Percentiles rank a stretch among this genome's conserved stretches.
Conservation (phyloP, 2,797 vertebrate species). For the Myiotriccus ornatus region DNA sequence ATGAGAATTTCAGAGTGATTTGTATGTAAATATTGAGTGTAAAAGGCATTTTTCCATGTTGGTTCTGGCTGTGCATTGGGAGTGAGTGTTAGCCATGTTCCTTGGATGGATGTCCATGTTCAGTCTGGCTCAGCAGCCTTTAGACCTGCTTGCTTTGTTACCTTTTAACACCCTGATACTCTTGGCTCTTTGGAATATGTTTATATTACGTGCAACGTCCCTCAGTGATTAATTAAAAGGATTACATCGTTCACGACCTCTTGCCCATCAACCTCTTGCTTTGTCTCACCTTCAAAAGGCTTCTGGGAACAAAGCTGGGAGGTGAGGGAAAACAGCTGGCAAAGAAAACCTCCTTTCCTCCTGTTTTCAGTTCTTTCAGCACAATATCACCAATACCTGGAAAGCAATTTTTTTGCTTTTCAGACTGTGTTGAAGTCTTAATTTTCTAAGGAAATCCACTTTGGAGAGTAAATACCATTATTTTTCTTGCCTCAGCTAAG, state of each 20-base stretch:
- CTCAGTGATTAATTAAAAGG: neutral
- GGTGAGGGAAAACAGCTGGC: neutral
- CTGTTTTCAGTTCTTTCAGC: neutral
- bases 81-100: accelerated
- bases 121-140: neutral
- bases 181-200: neutral
- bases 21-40: neutral
- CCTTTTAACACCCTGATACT: neutral
- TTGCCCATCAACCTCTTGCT: neutral
- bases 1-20: neutral
- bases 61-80: neutral
- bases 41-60: neutral
- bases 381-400: neutral
- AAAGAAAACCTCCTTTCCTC: neutral
- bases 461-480: neutral
- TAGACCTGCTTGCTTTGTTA: neutral
- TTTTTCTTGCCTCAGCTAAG: neutral
- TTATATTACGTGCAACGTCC: neutral
- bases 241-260: neutral
- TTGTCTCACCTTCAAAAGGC: neutral
- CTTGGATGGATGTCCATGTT: accelerated
- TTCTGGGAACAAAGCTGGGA: neutral
- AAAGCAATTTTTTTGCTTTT: neutral
- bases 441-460: neutral
- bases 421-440: neutral